Evolutionary conservation across 1,140 invertebrate genomes (phyloP), one percentile per base, ranked within the genome.

Genomic region (Lordiphosa mommai): DNA sequence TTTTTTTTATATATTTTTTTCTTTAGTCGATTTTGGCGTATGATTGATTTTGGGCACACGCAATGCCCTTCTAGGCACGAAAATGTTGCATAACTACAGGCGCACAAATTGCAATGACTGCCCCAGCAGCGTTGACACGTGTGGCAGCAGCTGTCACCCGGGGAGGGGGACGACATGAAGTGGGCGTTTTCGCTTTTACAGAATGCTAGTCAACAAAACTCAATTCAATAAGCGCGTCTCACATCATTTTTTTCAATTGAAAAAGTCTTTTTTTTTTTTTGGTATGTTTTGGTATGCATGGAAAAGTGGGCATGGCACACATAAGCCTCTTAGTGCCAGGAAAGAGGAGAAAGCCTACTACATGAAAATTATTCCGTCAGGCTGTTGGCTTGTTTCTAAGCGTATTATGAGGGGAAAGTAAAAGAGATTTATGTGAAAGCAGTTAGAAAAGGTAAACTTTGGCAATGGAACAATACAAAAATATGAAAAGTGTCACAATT

Each of bases 161-260:
- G 10, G 10, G 10, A 20, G 6, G 1, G 1, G 17, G 32, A 7
- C 8, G 29, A 12, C 9, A 10, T 49, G 47, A 20, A 49, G 14
- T 33, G 47, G 29, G 47, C 47, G 10, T 49, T 49, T 33, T 13
- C 14, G 46, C 30, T 47, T 36, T 27, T 20, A 66, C 57, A 53
- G 59, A 70, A 70, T 61, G 41, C 76, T 60, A 76, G 76, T 76
- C 77, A 80, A 84, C 77, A 76, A 82, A 27, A 82, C 76, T 72
- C 56, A 49, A 68, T 84, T 82, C 76, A 74, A 80, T 80, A 80
- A 67, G 70, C 76, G 70, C 76, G 61, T 49, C 57, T 66, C 68
- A 65, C 55, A 82, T 73, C 59, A 60, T 52, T 52, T 49, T 59
- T 57, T 44, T 38, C 17, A 23, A 29, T 36, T 40, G 27, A 10